phyloP scores from a whole-genome alignment of 1,140 invertebrate genomes.

The Drosophila parvula region DNA sequence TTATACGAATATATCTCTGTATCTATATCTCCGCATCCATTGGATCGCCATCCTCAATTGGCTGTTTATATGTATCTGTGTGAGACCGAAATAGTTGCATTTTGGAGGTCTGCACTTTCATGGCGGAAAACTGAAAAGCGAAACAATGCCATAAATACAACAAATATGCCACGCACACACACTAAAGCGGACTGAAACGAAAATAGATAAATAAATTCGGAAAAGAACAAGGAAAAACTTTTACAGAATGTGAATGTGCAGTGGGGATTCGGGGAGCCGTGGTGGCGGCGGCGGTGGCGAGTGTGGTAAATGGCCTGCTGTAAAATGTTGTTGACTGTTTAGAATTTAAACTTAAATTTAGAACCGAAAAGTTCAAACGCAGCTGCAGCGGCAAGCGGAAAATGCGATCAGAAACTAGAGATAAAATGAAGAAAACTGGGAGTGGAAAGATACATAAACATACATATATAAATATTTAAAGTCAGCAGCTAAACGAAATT shows the following conservation, averaged over 20 bases:
- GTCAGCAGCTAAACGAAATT: conserved; percentile 12
- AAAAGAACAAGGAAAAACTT: conserved; percentile 61
- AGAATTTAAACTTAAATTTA: conserved; percentile 72
- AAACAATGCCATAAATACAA: conserved; percentile 63
- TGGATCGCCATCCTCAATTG: conserved; percentile 13
- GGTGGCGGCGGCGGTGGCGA: not conserved
- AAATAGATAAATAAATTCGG: conserved; percentile 58
- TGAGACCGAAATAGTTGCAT: conserved; percentile 69
- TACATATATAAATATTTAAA: conserved; percentile 7
- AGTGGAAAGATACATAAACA: conserved; percentile 5
- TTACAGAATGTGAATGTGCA: conserved; percentile 22
- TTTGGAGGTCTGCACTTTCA: conserved; percentile 67
- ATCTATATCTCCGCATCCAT: conserved; percentile 6
- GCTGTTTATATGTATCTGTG: conserved; percentile 18
- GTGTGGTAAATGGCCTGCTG: conserved; percentile 30
- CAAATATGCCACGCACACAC: conserved; percentile 19
- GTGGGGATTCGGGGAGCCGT: conserved; percentile 2
- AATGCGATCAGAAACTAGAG: conserved; percentile 16
- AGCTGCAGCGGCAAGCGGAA: conserved; percentile 41
- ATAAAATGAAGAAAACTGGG: conserved; percentile 4
- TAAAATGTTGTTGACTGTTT: conserved; percentile 66
- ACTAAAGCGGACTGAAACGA: conserved; percentile 17
- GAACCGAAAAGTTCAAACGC: conserved; percentile 57
- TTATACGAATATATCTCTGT: not conserved
- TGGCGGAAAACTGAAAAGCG: conserved; percentile 40